Conservation (phyloP, 2,888 invertebrate genomes). For the Timandra comae region DNA sequence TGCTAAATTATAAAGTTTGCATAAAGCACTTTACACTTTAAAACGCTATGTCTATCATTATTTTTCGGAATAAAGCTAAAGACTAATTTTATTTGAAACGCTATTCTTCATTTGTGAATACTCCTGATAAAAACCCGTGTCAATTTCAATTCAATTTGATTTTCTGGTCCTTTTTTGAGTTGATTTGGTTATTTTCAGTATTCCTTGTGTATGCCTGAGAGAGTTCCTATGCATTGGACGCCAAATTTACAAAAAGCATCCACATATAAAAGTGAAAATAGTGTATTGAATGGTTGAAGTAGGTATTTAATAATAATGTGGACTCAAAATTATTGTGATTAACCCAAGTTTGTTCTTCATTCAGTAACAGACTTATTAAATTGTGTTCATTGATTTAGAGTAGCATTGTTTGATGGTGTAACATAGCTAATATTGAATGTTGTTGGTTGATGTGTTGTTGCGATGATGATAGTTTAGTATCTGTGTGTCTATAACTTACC, state of each 20-base stretch:
- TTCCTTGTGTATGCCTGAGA: conserved; percentile 76
- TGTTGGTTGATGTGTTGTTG: conserved; percentile 73
- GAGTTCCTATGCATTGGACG: conserved; percentile 76
- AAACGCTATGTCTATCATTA: neutral
- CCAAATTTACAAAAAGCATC: conserved; percentile 76
- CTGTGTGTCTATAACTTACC: conserved; percentile 53
- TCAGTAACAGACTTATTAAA: conserved; percentile 34
- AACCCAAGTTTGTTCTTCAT: conserved; percentile 36
- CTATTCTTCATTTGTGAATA: too few relatives aligned
- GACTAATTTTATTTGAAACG: too few relatives aligned
- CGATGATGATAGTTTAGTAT: conserved; percentile 64
- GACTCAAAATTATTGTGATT: conserved; percentile 21
- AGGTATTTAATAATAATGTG: conserved; percentile 51
- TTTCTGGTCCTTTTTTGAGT: conserved; percentile 41
- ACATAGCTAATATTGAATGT: conserved; percentile 69
- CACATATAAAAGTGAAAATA: conserved; percentile 77
- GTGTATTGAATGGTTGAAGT: conserved; percentile 76
- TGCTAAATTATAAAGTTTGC: conserved; percentile 3
- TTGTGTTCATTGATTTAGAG: conserved; percentile 56
- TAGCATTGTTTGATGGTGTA: conserved; percentile 71
- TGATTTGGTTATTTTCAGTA: conserved; percentile 65
- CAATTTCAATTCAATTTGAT: conserved; percentile 26
- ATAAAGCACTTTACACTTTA: conserved; percentile 1
- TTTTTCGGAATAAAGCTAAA: too few relatives aligned
- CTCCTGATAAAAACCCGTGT: too few relatives aligned